Evolutionary conservation across 2,797 vertebrate genomes (phyloP).

Genomic region (Artibeus lituratus): DNA sequence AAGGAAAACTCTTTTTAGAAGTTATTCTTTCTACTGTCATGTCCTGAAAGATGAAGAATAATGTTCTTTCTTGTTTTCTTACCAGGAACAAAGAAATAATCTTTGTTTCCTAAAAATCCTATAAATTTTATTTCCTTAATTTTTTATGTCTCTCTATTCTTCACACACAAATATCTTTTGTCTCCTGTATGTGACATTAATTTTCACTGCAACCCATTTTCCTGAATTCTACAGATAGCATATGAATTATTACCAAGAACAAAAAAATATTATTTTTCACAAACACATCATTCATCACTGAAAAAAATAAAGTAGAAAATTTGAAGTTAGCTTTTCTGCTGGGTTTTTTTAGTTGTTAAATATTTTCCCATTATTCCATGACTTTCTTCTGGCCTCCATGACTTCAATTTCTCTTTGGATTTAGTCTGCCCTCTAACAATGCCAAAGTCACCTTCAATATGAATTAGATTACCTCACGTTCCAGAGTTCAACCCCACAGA

Average conservation of each 20-base stretch:
- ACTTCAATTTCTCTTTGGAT: background rate
- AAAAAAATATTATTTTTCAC: background rate
- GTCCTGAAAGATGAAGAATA: background rate
- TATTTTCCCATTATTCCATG: background rate
- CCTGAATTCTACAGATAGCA: background rate
- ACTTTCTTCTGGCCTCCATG: background rate
- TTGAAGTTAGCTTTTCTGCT: background rate
- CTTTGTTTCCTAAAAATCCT: background rate
- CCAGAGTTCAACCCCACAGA: background rate
- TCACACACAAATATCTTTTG: background rate
- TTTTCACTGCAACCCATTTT: background rate
- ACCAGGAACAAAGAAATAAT: background rate
- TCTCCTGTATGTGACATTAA: background rate
- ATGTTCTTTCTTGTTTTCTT: background rate
- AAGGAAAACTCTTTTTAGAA: background rate
- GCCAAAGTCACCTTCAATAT: background rate
- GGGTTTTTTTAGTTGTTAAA: background rate
- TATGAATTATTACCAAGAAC: background rate
- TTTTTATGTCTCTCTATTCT: background rate
- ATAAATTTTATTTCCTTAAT: background rate
- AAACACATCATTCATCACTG: background rate
- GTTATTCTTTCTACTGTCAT: background rate
- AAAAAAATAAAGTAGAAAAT: background rate
- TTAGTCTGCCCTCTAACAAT: background rate
- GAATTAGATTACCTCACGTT: background rate